Base-by-base conservation (phyloP, 1,140 invertebrate species). In the Sesamia nonagrioides region DNA sequence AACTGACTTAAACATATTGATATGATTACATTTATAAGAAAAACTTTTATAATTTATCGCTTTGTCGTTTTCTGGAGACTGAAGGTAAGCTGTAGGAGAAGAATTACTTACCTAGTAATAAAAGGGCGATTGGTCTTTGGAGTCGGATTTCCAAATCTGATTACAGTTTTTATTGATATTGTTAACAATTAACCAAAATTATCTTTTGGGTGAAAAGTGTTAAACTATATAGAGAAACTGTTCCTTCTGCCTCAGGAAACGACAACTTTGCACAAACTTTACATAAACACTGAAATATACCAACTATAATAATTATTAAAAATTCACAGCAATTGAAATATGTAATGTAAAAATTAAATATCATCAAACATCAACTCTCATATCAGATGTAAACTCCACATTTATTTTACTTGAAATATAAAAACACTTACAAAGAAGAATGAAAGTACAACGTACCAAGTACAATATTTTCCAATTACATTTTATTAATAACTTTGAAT, bases 1-100 rank as follows among this genome's bases (percentile, higher is more conserved):
- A 85, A 82, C 60, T 56, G 63, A 82, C 84, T 84, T 86, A 88
- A 63, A 86, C 56, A 80, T 88, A 88, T 82, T 88, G 86, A 88
- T 86, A 88, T 88, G 86, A 83, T 85, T 83, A 85, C 63, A 82
- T 84, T 81, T 66, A 66, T 71, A 60, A 71, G 60, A 27, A 78
- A 78, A 78, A 48, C 56, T 52, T 71, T 60, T 54, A 68, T 33
- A 73, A 56, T 56, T 58, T 40, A 73, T 58, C 13, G 18, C 18
- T 48, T 45, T 37, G 45, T 45, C 17, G 40, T 56, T 42, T 77
- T 68, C 35, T 69, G n/a, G 35, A 15, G 11, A 33, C 63, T 35
- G 21, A 6, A 17, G 13, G 33, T 15, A 37, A 13, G 1, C 1
- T 7, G 15, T n/a, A 2, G 8, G 48, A 37, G 18, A 40, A 21